A percentile compares a stretch with the other conserved stretches of the same genome.
Conservation (phyloP, 2,113 vertebrate genomes). For the Ancistrus triradiatus region DNA sequence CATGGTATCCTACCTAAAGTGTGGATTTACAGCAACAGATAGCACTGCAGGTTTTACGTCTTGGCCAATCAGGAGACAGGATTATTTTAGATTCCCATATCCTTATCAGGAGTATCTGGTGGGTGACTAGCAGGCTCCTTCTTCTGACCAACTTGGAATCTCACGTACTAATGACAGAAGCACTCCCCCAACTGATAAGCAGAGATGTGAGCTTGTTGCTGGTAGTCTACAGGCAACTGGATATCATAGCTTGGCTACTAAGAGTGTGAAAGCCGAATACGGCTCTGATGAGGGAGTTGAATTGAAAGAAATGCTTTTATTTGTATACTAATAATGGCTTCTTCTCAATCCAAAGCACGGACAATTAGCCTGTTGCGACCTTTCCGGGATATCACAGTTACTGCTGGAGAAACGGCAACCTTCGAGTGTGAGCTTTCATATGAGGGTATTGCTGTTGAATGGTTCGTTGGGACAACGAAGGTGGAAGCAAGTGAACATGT, state of each 20-base stretch:
- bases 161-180: slow-evolving; percentile 59
- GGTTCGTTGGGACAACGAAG: slow-evolving; percentile 84
- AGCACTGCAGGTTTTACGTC: slow-evolving; percentile 46
- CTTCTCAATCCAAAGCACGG: slow-evolving; percentile 77
- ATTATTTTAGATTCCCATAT: slow-evolving; percentile 77
- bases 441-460: slow-evolving; percentile 87
- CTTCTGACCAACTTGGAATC: slow-evolving; percentile 68
- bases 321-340: slow-evolving; percentile 59
- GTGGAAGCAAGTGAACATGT: slow-evolving; percentile 89
- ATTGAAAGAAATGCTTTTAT: slow-evolving; percentile 50
- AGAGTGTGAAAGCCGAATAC: slow-evolving; percentile 51
- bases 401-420: slow-evolving; percentile 90
- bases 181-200: slow-evolving; percentile 4
- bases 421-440: slow-evolving; percentile 96
- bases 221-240: slow-evolving; percentile 47
- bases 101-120: slow-evolving; percentile 75
- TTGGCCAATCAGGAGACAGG: slow-evolving; percentile 68
- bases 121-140: slow-evolving; percentile 59
- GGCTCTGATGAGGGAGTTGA: slow-evolving; percentile 28
- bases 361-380: slow-evolving; percentile 80
- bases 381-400: slow-evolving; percentile 90
- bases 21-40: too few relatives aligned
- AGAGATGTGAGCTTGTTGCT: slow-evolving; percentile 31
- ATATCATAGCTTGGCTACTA: slow-evolving; percentile 48
- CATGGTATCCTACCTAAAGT: too few relatives aligned